Evolutionary conservation across 2,113 vertebrate species (phyloP), one percentile per base, ranked within the genome.

Genomic region (Rallus limicola): DNA sequence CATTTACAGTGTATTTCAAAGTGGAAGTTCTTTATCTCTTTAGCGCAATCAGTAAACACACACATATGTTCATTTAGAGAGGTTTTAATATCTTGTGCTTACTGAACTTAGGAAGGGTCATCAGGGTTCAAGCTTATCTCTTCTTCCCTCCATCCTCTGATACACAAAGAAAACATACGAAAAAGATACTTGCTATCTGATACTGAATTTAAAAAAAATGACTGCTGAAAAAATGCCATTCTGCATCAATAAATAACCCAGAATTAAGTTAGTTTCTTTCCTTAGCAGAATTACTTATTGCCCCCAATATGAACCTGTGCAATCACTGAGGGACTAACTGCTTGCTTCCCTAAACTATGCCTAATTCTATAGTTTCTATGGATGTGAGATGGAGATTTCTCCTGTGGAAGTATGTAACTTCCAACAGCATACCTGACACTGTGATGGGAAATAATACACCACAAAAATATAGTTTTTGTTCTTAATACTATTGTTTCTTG

Each of bases 41-140:
- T 70, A 55, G 53, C 86, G 72, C 72, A 88, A 88, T 96, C 91
- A 91, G 78, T 82, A 89, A 91, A 82, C 31, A 63, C 64, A 86
- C 9, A 69, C 65, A 78, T 28, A 26, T 4, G 55, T 28, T 92
- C 56, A 42, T 88, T 84, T 88, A 82, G 42, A 75, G 36, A 26
- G 83, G 48, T 50, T 64, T 76, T 74, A 58, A 78, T 48, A 6
- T 42, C 76, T n/a, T 82, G 40, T 34, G 23, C 28, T 87, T 86
- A 55, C 53, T 53, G n/a, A 94, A 82, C 86, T 77, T 40, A n/a
- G 40, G 25, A 72, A 89, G 16, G 71, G 76, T 72, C 75, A 93
- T 33, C 52, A 50, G 14, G 48, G 50, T 48, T 94, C 68, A 67
- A 42, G 52, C 38, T 60, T n/a, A 74, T 81, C 44, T 71, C 52